These are phyloP conservation scores for Danaus chrysippus DNA, from an alignment of 2,888 invertebrate genomes.

Conservation along the genomic window DNA sequence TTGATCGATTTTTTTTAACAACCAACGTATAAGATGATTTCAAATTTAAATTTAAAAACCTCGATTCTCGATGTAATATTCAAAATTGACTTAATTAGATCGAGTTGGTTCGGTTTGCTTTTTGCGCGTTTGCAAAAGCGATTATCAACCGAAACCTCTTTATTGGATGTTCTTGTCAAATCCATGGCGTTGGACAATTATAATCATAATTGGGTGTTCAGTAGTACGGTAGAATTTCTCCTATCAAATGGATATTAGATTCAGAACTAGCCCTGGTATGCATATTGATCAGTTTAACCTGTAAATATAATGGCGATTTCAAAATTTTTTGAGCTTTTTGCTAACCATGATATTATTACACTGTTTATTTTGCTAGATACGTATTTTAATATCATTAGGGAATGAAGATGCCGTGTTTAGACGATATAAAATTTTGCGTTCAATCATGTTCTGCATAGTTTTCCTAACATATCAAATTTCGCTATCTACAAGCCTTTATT, in stretches of 20 bases:
- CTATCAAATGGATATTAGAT: conserved; percentile 3
- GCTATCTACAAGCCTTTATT: conserved; percentile 30
- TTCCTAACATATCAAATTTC: conserved; percentile 15
- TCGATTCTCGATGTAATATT: conserved; percentile 13
- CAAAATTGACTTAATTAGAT: conserved; percentile 26
- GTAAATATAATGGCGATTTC: no score
- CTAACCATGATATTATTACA: no score
- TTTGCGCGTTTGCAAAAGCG: conserved; percentile 32
- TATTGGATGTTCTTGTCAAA: conserved; percentile 55
- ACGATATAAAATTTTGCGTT: conserved; percentile 3
- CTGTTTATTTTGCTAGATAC: no score
- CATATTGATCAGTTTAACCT: not conserved
- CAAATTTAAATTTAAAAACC: conserved; percentile 9
- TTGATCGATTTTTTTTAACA: no score
- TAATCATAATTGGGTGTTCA: conserved; percentile 68
- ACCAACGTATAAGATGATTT: no score
- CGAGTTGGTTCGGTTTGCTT: conserved; percentile 22
- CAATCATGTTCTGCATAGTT: conserved; percentile 12
- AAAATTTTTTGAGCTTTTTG: no score
- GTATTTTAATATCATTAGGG: no score
- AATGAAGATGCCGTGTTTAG: not conserved
- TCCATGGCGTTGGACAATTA: conserved; percentile 63
- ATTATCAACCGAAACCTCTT: conserved; percentile 38
- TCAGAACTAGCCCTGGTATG: not conserved
- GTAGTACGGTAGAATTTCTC: conserved; percentile 27